These are phyloP conservation scores for Aporrectodea caliginosa DNA, from an alignment of 1,140 invertebrate species.

Conservation along the genomic window DNA sequence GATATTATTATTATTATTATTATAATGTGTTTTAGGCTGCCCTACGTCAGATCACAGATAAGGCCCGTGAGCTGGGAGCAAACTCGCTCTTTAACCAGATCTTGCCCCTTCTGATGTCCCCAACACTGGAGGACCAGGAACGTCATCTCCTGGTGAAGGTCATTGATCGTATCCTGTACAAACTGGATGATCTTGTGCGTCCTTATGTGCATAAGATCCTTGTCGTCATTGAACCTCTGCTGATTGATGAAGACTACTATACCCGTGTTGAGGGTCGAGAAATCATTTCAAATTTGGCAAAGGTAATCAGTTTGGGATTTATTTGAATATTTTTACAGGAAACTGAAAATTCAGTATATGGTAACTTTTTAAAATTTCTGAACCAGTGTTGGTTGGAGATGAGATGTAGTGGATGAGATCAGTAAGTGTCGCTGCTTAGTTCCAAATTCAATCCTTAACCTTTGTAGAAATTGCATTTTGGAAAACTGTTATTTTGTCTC, in stretches of 20 bases:
- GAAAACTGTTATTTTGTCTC: too few relatives aligned
- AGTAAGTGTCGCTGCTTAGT: too few relatives aligned
- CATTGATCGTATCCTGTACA: conserved; percentile 97
- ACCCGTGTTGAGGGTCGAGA: conserved; percentile 98
- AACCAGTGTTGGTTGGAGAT: too few relatives aligned
- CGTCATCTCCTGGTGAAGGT: conserved; percentile 99
- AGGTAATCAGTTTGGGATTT: conserved; percentile 55
- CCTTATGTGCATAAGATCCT: conserved; percentile 99
- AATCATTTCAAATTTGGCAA: conserved; percentile 98
- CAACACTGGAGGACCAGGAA: conserved; percentile 98
- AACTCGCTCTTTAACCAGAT: conserved; percentile 99
- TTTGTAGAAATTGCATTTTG: too few relatives aligned
- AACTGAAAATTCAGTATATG: background rate
- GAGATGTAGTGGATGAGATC: too few relatives aligned
- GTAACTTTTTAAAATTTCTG: conserved; percentile 2
- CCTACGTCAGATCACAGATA: conserved; percentile 95
- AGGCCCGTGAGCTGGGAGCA: conserved; percentile 95
- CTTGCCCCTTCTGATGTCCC: conserved; percentile 95
- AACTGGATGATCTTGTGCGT: conserved; percentile 95
- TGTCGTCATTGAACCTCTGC: conserved; percentile 96
- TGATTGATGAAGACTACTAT: conserved; percentile 99
- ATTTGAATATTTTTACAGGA: too few relatives aligned
- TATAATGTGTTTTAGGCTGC: conserved; percentile 66
- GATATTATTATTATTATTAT: too few relatives aligned
- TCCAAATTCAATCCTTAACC: too few relatives aligned